Percentiles rank a stretch among this genome's conserved stretches.
These are phyloP conservation scores for Luehdorfia chinensis DNA, from an alignment of 1,140 invertebrate genomes.

Conservation along the genomic window DNA sequence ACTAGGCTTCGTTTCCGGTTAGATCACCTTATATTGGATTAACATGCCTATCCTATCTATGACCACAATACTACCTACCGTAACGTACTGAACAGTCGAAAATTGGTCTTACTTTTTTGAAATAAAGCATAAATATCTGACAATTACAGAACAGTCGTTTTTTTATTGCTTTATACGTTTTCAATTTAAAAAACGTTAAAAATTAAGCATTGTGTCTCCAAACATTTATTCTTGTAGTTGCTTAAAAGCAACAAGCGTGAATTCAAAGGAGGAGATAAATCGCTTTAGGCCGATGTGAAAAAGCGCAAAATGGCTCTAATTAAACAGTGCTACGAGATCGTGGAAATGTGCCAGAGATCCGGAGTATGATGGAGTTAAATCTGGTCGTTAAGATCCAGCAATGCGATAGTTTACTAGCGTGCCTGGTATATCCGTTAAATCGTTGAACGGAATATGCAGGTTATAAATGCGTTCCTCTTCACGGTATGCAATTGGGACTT, in stretches of 20 bases:
- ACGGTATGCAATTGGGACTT: not conserved
- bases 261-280: constrained; percentile 18
- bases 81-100: too few species aligned
- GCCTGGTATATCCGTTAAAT: not conserved
- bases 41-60: too few species aligned
- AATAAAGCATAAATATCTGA: too few species aligned
- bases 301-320: constrained; percentile 20
- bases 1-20: too few species aligned
- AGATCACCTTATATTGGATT: too few species aligned
- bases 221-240: not conserved
- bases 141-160: too few species aligned
- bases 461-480: not conserved
- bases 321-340: constrained; percentile 13
- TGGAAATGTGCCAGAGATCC: constrained; percentile 42
- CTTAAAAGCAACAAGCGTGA: constrained; percentile 16
- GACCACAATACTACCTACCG: too few species aligned
- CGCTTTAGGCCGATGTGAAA: not conserved
- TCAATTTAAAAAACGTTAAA: too few species aligned
- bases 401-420: constrained; percentile 1
- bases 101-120: too few species aligned
- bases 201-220: not conserved
- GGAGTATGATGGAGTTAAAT: constrained; percentile 27
- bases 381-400: constrained; percentile 29
- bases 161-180: too few species aligned
- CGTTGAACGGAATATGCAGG: not conserved